A percentile compares a stretch with the other conserved stretches of the same genome.
Conservation (phyloP, 2,113 vertebrate species). For the Myotis davidii region DNA sequence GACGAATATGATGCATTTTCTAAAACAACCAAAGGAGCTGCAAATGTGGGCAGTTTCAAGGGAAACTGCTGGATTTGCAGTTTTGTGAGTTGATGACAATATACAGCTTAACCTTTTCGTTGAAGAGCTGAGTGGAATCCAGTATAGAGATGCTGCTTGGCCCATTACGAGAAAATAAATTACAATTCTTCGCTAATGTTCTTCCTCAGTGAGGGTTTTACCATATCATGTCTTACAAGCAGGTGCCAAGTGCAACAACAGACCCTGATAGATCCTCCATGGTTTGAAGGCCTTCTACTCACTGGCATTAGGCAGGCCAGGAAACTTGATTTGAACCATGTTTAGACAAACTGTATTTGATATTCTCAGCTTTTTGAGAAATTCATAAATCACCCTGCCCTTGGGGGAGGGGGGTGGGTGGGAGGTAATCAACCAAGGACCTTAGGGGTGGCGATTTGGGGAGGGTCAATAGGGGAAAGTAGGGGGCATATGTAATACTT, state of each 20-base stretch:
- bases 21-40: neutral
- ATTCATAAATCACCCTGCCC: neutral
- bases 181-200: neutral
- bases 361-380: neutral
- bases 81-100: conserved; percentile 29
- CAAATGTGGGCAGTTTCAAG: neutral
- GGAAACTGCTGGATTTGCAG: neutral
- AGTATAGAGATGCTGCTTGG: neutral
- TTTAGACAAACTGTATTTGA: neutral
- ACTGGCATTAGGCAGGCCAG: neutral
- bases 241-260: neutral
- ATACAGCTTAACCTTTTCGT: conserved; percentile 27
- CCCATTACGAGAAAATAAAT: neutral
- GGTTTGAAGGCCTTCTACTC: neutral
- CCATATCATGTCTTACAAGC: neutral
- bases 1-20: conserved; percentile 23
- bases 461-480: no score
- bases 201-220: conserved; percentile 21
- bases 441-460: no score
- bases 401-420: no score
- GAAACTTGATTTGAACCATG: neutral
- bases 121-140: conserved; percentile 13
- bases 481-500: no score
- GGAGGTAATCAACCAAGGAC: no score
- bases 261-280: neutral